A percentile compares a stretch with the other conserved stretches of the same genome.
phyloP scores from a whole-genome alignment of 1,140 invertebrate species.

The Drosophila erecta region DNA sequence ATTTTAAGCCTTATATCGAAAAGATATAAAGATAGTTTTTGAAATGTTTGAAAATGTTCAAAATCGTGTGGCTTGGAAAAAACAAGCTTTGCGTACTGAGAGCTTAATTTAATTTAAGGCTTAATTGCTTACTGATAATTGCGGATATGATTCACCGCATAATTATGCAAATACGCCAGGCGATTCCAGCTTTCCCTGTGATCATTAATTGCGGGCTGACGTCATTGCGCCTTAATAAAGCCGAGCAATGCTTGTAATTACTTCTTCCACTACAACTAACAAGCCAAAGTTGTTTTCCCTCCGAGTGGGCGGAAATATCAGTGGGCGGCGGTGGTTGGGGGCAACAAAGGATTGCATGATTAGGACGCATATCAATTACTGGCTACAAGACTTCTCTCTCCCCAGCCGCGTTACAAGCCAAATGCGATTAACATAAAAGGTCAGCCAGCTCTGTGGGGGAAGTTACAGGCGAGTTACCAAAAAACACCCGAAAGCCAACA shows the following conservation, averaged over 20 bases:
- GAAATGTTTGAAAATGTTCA: no score
- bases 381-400: conserved; percentile 66
- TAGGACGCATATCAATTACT: conserved; percentile 80
- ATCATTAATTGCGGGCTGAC: conserved; percentile 41
- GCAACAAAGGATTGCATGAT: conserved; percentile 76
- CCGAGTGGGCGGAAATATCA: conserved; percentile 1
- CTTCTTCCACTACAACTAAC: conserved; percentile 35
- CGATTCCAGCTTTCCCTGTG: conserved; percentile 16
- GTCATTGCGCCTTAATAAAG: conserved; percentile 16
- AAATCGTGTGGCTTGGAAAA: background rate
- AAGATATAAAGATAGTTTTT: no score
- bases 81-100: background rate
- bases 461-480: conserved; percentile 11
- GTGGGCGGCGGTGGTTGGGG: conserved; percentile 1
- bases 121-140: conserved; percentile 2
- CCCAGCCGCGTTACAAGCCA: conserved; percentile 33
- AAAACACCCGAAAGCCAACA: conserved; percentile 48
- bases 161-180: conserved; percentile 29
- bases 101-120: background rate
- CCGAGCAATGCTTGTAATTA: conserved; percentile 34
- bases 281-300: conserved; percentile 36
- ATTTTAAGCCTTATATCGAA: background rate
- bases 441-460: conserved; percentile 42
- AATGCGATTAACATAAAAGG: conserved; percentile 82
- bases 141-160: conserved; percentile 26